A percentile compares a stretch with the other conserved stretches of the same genome.
phyloP scores from a whole-genome alignment of 2,797 vertebrate species.

The Lepilemur septentrionalis region DNA sequence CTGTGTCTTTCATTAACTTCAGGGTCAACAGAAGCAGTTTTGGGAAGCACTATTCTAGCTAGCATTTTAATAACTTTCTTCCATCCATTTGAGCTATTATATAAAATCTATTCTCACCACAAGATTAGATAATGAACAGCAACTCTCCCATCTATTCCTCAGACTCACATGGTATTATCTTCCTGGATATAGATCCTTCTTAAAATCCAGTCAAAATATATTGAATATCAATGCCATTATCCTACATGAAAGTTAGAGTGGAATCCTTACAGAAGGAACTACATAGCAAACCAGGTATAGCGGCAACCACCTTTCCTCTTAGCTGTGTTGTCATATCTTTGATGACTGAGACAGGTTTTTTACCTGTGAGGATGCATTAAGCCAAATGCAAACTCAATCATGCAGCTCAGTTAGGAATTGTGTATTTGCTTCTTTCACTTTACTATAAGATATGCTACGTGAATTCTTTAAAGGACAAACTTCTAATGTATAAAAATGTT shows the following conservation, averaged over 20 bases:
- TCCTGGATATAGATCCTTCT: not conserved
- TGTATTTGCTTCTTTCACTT: not conserved
- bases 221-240: not conserved
- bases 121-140: conserved; percentile 14
- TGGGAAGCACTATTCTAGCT: not conserved
- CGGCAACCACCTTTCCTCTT: not conserved
- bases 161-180: not conserved
- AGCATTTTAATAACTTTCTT: not conserved
- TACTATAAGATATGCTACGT: not conserved
- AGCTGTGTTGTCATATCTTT: not conserved
- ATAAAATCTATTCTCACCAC: not conserved
- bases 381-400: not conserved
- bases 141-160: not conserved
- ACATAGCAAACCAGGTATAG: not conserved
- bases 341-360: not conserved
- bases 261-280: not conserved
- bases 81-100: not conserved
- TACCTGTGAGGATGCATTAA: not conserved
- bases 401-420: not conserved
- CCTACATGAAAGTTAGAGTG: not conserved
- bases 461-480: not conserved
- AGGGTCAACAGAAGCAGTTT: not conserved
- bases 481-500: not conserved
- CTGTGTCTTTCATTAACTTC: not conserved
- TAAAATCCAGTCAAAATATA: conserved; percentile 1